Evolutionary conservation across 2,797 vertebrate genomes (phyloP).

Genomic region (Jordanella pulchra): DNA sequence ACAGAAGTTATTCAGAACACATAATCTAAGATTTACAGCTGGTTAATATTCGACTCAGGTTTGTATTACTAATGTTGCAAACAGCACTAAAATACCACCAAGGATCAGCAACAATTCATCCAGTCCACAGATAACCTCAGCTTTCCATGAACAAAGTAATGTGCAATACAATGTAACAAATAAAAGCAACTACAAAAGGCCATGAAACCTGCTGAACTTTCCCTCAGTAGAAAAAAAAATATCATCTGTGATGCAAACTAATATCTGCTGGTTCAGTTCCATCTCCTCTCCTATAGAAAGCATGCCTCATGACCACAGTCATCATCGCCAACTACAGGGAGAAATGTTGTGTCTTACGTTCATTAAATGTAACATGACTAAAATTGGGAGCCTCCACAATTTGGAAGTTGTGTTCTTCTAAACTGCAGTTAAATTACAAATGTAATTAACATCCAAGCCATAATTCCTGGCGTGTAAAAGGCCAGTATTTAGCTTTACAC

Average conservation of each 20-base stretch:
- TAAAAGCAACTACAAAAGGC: background rate
- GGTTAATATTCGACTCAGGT: background rate
- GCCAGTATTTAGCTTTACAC: too few species aligned
- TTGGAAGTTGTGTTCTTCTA: too few species aligned
- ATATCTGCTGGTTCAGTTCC: background rate
- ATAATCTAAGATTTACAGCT: background rate
- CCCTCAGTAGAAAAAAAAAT: background rate
- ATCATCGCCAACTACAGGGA: too few species aligned
- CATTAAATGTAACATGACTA: too few species aligned
- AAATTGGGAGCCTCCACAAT: too few species aligned
- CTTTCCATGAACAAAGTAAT: background rate
- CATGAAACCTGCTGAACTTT: background rate
- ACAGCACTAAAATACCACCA: too few species aligned
- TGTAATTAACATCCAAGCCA: too few species aligned
- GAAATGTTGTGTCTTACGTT: too few species aligned
- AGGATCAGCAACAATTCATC: background rate
- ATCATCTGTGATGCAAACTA: background rate
- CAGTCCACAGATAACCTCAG: background rate
- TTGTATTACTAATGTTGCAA: background rate
- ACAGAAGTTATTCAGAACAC: background rate
- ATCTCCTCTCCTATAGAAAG: background rate
- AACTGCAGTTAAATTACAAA: too few species aligned
- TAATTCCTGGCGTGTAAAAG: too few species aligned
- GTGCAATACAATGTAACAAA: background rate
- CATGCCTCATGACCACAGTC: background rate